A percentile compares a stretch with the other conserved stretches of the same genome.
Conservation (phyloP, 2,888 invertebrate genomes). For the Cryptops parisi region DNA sequence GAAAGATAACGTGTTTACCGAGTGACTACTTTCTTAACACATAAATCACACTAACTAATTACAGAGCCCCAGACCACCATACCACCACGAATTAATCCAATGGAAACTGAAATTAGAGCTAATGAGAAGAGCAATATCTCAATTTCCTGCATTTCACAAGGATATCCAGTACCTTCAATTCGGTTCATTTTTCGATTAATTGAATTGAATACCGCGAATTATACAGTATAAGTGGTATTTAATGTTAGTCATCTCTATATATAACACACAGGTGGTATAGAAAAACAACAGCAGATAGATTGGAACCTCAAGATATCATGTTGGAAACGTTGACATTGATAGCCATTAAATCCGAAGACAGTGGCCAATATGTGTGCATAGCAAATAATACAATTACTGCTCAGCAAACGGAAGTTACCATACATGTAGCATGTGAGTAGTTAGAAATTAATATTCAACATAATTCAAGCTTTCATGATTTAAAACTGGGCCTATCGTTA, state of each 20-base stretch:
- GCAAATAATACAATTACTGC: slow-evolving; percentile 47
- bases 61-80: slow-evolving; percentile 9
- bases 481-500: too few relatives aligned
- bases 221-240: too few relatives aligned
- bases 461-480: too few relatives aligned
- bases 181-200: too few relatives aligned
- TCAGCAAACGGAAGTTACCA: slow-evolving; percentile 39
- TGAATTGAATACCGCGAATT: too few relatives aligned
- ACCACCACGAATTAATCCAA: slow-evolving; percentile 2
- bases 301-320: background rate
- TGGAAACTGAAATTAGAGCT: background rate
- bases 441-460: too few relatives aligned
- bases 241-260: too few relatives aligned
- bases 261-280: too few relatives aligned
- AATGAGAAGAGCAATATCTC: background rate
- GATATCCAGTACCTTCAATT: slow-evolving; percentile 4
- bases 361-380: slow-evolving; percentile 56
- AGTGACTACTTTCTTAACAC: too few relatives aligned
- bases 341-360: slow-evolving; percentile 39
- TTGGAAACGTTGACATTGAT: background rate
- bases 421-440: slow-evolving; percentile 26
- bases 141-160: slow-evolving; percentile 8
- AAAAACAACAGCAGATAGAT: too few relatives aligned
- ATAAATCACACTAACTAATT: too few relatives aligned
- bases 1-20: too few relatives aligned